Evolutionary conservation across 1,140 invertebrate species (phyloP).

Genomic region (Macrobrachium rosenbergii): DNA sequence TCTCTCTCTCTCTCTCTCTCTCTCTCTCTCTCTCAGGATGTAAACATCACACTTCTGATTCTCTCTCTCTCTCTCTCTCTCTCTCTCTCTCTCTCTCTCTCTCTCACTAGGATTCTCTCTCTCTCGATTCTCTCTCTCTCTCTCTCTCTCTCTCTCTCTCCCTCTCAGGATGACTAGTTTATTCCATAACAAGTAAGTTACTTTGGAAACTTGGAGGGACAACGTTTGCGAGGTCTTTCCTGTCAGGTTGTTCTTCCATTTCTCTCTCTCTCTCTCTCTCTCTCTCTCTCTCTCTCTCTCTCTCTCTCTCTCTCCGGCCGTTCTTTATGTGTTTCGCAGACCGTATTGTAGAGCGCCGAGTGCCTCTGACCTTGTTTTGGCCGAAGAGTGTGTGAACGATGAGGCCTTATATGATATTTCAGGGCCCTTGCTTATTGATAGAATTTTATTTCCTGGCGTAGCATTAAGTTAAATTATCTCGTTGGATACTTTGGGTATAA

Average conservation of each 20-base stretch:
- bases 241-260: no score
- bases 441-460: conserved; percentile 2
- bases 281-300: background rate
- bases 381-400: no score
- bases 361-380: no score
- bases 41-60: background rate
- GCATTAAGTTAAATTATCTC: no score
- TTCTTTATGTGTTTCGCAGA: background rate
- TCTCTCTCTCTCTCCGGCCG: background rate
- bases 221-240: no score
- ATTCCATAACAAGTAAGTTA: no score
- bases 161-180: no score
- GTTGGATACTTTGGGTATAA: no score
- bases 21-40: conserved; percentile 12
- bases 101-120: background rate
- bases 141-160: conserved; percentile 22
- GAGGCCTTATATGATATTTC: no score
- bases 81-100: background rate
- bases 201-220: no score
- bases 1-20: conserved; percentile 27
- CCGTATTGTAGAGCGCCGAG: background rate
- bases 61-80: background rate
- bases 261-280: conserved; percentile 11
- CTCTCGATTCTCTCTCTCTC: background rate
- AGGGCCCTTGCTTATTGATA: no score